A percentile compares a stretch with the other conserved stretches of the same genome.
Conservation (phyloP, 2,113 vertebrate genomes). For the Phoenicopterus ruber region DNA sequence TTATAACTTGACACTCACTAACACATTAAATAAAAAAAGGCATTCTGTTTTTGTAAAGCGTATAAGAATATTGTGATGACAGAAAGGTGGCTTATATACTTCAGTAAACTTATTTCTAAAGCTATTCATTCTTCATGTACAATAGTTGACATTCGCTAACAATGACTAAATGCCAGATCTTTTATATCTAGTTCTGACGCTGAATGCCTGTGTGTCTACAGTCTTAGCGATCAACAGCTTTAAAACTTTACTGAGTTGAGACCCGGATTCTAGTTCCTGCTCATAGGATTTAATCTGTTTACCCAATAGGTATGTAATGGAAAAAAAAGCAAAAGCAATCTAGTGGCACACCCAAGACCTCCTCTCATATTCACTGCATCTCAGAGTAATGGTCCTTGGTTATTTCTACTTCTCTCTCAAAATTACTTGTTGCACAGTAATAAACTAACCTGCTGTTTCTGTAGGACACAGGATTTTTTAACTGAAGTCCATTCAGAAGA, state of each 20-base stretch:
- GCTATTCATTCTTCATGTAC: slow-evolving; percentile 1
- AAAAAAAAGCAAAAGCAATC: neutral
- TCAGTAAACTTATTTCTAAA: slow-evolving; percentile 27
- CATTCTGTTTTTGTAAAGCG: neutral
- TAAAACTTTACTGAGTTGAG: neutral
- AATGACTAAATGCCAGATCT: slow-evolving; percentile 20
- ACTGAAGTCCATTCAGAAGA: neutral
- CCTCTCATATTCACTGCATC: neutral
- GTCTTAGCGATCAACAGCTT: neutral
- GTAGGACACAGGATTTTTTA: neutral
- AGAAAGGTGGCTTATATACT: neutral
- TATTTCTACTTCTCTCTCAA: neutral
- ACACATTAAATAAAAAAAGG: neutral
- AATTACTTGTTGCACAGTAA: neutral
- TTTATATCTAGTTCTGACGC: neutral
- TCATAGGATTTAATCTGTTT: neutral
- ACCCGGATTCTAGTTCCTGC: neutral
- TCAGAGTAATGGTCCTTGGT: neutral
- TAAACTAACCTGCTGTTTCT: neutral
- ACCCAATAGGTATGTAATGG: neutral
- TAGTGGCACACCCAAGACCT: neutral
- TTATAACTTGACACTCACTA: neutral
- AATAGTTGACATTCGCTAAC: slow-evolving; percentile 41
- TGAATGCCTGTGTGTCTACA: neutral
- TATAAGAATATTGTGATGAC: neutral